Conservation (phyloP, 2,888 invertebrate species). For the Pseudococcus jackbeardsleyi region DNA sequence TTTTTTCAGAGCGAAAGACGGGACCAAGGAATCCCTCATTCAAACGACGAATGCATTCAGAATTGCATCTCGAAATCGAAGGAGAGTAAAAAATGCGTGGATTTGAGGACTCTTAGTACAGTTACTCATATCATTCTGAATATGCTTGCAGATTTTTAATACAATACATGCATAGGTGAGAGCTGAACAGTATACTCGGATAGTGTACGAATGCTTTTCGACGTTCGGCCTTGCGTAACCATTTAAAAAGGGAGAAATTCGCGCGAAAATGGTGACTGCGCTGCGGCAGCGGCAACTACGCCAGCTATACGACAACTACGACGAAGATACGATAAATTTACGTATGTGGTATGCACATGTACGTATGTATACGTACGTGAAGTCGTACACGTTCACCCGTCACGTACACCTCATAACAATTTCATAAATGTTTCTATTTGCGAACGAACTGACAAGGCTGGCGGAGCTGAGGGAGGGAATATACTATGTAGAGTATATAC, state of each 20-base stretch:
- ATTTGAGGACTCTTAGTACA: too few relatives aligned
- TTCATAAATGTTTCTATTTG: constrained; percentile 63
- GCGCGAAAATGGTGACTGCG: not conserved
- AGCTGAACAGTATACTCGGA: not conserved
- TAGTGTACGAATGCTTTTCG: constrained; percentile 1
- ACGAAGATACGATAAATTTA: not conserved
- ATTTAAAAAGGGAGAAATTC: constrained; percentile 32
- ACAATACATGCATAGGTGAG: too few relatives aligned
- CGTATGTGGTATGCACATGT: not conserved
- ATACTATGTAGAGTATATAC: not conserved
- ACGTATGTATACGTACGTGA: not conserved
- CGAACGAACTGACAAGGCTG: not conserved
- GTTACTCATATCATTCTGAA: not conserved
- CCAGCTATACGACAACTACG: not conserved
- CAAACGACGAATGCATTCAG: too few relatives aligned
- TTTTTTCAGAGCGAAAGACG: too few relatives aligned
- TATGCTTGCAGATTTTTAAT: not conserved
- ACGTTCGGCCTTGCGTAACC: constrained; percentile 35
- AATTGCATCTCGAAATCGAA: too few relatives aligned
- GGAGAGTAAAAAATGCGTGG: too few relatives aligned
- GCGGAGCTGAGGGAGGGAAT: not conserved
- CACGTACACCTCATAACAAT: constrained; percentile 62
- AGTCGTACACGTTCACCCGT: constrained; percentile 25
- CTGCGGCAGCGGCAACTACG: not conserved
- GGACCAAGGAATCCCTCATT: too few relatives aligned